These are phyloP conservation scores for Epinotia ramella DNA, from an alignment of 2,888 invertebrate genomes.

Conservation along the genomic window DNA sequence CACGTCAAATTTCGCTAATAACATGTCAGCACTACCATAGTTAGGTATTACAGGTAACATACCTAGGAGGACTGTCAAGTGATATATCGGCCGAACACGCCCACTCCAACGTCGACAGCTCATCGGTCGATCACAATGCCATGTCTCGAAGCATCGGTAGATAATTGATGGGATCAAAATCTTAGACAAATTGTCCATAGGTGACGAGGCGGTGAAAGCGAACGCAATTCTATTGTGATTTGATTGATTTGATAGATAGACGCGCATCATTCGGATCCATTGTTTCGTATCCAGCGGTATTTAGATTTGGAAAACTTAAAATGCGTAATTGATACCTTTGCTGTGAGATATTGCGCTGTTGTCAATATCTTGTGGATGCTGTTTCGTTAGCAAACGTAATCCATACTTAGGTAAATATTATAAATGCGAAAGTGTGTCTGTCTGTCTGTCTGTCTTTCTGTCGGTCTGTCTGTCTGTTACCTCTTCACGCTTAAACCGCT, in stretches of 20 bases:
- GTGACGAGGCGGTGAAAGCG: slow-evolving; percentile 67
- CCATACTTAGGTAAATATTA: too few species aligned
- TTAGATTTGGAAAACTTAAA: slow-evolving; percentile 61
- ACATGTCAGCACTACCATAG: background rate
- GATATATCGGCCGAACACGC: slow-evolving; percentile 21
- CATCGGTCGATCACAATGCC: slow-evolving; percentile 50
- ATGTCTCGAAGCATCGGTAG: slow-evolving; percentile 42
- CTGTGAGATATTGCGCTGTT: slow-evolving; percentile 16
- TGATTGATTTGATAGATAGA: slow-evolving; percentile 70
- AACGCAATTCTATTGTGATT: slow-evolving; percentile 71
- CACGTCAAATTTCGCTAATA: background rate
- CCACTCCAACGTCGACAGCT: slow-evolving; percentile 27
- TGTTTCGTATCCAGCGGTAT: slow-evolving; percentile 67
- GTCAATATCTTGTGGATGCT: slow-evolving; percentile 28
- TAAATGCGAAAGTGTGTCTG: too few species aligned
- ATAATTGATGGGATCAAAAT: slow-evolving; percentile 66
- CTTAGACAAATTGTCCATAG: slow-evolving; percentile 64
- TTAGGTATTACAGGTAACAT: background rate
- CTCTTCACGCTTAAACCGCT: too few species aligned
- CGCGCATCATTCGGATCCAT: slow-evolving; percentile 65
- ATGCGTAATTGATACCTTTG: slow-evolving; percentile 35
- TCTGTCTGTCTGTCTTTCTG: too few species aligned
- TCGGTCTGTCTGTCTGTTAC: too few species aligned
- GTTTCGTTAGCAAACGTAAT: slow-evolving; percentile 9
- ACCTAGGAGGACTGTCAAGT: background rate